Conservation (phyloP, 1,140 invertebrate species). For the Drosophila punjabiensis region DNA sequence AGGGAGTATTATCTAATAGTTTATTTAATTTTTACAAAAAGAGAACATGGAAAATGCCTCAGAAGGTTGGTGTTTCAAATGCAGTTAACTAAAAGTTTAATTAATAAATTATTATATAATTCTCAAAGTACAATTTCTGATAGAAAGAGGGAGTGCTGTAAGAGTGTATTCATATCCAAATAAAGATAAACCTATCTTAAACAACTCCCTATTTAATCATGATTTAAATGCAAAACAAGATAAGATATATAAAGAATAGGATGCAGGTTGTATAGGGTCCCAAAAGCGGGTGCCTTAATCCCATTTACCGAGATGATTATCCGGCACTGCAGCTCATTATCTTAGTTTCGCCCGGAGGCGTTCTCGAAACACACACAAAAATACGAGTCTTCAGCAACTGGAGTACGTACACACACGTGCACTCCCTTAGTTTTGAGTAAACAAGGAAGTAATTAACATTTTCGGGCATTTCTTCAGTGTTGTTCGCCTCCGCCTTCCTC, state of each 20-base stretch:
- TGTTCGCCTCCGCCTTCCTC: slow-evolving; percentile 7
- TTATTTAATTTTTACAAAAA: not conserved
- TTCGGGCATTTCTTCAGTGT: slow-evolving; percentile 55
- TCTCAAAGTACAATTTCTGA: too few species aligned
- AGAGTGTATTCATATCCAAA: too few species aligned
- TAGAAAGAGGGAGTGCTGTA: too few species aligned
- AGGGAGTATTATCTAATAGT: slow-evolving; percentile 30
- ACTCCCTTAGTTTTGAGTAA: slow-evolving; percentile 52
- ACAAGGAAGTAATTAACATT: slow-evolving; percentile 84
- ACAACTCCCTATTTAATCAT: not conserved
- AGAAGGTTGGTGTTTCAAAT: not conserved
- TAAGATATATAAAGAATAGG: not conserved
- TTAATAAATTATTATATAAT: not conserved
- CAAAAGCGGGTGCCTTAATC: slow-evolving; percentile 1
- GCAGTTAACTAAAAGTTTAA: not conserved
- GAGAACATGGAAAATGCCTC: not conserved
- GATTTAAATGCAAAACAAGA: not conserved
- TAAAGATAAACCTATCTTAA: not conserved
- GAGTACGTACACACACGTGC: slow-evolving; percentile 49
- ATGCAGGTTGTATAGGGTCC: not conserved
- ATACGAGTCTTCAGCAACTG: slow-evolving; percentile 9
- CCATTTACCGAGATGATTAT: slow-evolving; percentile 16
- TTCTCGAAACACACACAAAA: slow-evolving; percentile 19
- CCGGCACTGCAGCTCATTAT: slow-evolving; percentile 38
- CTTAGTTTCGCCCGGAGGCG: slow-evolving; percentile 29